Evolutionary conservation across 2,797 vertebrate genomes (phyloP).

Genomic region (Pangasius krempfi): DNA sequence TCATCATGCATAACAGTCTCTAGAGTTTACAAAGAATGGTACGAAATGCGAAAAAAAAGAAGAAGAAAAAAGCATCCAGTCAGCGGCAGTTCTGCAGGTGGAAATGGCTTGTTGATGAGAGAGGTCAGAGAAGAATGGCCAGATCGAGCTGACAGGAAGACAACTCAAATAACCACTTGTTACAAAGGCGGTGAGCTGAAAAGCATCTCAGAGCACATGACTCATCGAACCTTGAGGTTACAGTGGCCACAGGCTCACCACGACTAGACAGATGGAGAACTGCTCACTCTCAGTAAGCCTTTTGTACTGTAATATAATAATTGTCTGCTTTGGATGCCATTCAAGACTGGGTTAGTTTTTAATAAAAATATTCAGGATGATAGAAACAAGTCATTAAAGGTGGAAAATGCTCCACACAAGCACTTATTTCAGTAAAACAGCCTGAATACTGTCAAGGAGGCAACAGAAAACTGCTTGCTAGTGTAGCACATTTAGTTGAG

Average conservation of each 20-base stretch:
- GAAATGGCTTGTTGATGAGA: neutral
- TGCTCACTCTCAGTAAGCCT: neutral
- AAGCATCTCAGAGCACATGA: neutral
- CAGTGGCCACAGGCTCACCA: neutral
- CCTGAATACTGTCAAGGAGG: conserved; percentile 48
- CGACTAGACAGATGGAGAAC: neutral
- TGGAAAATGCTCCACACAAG: conserved; percentile 35
- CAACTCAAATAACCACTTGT: neutral
- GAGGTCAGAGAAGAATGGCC: neutral
- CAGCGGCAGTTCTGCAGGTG: neutral
- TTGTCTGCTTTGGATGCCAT: neutral
- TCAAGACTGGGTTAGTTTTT: neutral
- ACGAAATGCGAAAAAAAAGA: neutral
- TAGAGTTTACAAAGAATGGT: no score
- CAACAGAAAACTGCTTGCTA: conserved; percentile 46
- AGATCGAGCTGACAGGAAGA: neutral
- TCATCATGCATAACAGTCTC: no score
- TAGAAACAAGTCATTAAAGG: conserved; percentile 16
- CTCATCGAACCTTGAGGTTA: neutral
- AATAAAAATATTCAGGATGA: neutral
- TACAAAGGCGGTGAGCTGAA: neutral
- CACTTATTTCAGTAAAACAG: conserved; percentile 45
- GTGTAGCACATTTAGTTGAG: conserved; percentile 53
- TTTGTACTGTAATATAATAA: neutral
- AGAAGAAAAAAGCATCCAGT: neutral